Conservation (phyloP, 1,140 invertebrate genomes). For the Pseudomyrmex sp. region DNA sequence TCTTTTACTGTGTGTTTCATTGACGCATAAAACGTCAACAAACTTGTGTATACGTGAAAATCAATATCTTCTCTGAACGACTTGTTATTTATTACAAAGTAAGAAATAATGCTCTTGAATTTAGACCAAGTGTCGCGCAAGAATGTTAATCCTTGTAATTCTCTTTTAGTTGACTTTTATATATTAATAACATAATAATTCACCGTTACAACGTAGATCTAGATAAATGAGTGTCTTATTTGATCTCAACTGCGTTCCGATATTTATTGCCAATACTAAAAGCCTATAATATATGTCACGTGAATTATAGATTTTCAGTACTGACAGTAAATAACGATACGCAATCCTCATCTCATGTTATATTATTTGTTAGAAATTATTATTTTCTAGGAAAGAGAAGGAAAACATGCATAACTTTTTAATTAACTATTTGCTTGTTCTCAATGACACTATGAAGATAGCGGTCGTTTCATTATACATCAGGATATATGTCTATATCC, state of each 20-base stretch:
- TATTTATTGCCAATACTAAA: too few relatives aligned
- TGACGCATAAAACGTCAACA: too few relatives aligned
- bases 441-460: background rate
- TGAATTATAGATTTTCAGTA: too few relatives aligned
- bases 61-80: background rate
- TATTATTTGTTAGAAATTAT: background rate
- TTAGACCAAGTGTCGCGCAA: background rate
- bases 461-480: background rate
- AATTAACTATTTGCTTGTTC: background rate
- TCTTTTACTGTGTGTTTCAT: background rate
- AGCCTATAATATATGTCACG: too few relatives aligned
- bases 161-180: background rate
- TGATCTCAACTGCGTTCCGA: background rate
- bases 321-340: too few relatives aligned
- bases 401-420: background rate
- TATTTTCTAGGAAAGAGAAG: background rate
- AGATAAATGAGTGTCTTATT: background rate
- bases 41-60: background rate
- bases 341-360: too few relatives aligned
- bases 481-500: background rate
- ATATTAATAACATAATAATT: conserved; percentile 9
- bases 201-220: background rate
- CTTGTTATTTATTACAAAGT: too few relatives aligned
- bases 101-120: background rate
- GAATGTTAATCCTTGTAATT: conserved; percentile 19